These are phyloP conservation scores for Vanessa tameamea DNA, from an alignment of 1,140 invertebrate genomes.

Conservation along the genomic window DNA sequence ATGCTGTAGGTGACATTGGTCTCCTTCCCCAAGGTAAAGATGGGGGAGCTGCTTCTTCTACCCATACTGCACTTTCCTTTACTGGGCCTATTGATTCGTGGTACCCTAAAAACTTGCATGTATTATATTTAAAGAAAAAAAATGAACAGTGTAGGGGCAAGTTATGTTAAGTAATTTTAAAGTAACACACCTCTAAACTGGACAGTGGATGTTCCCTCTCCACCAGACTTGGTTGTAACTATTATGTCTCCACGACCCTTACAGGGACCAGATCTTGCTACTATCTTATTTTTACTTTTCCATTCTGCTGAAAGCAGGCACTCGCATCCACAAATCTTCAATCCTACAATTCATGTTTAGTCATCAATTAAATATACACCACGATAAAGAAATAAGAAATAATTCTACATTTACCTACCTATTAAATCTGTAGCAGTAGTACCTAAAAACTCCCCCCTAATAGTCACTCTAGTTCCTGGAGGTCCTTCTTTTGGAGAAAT, in stretches of 20 bases:
- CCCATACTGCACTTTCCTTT: slow-evolving; percentile 99
- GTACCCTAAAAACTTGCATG: slow-evolving; percentile 81
- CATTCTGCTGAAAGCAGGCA: slow-evolving; percentile 97
- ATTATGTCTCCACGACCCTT: slow-evolving; percentile 98
- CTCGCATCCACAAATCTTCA: slow-evolving; percentile 97
- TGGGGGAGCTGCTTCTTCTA: slow-evolving; percentile 92
- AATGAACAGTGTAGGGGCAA: neutral
- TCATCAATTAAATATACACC: neutral
- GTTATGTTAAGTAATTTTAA: no score
- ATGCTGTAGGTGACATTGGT: slow-evolving; percentile 90
- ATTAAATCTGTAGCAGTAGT: slow-evolving; percentile 91
- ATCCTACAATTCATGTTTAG: slow-evolving; percentile 80
- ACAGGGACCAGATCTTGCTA: slow-evolving; percentile 95
- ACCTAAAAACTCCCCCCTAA: slow-evolving; percentile 98
- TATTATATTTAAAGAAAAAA: neutral
- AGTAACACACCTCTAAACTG: slow-evolving; percentile 89
- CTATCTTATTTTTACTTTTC: slow-evolving; percentile 98
- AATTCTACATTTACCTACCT: slow-evolving; percentile 80
- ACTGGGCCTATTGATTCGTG: slow-evolving; percentile 94
- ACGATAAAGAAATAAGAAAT: neutral
- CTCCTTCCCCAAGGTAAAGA: slow-evolving; percentile 90
- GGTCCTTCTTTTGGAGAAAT: slow-evolving; percentile 99
- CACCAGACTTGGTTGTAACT: slow-evolving; percentile 94
- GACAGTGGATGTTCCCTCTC: slow-evolving; percentile 95
- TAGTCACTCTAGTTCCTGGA: slow-evolving; percentile 96